Percentiles rank a stretch among this genome's conserved stretches.
These are phyloP conservation scores for Thamnophis sirtalis DNA, from an alignment of 2,113 vertebrate species.

Conservation along the genomic window DNA sequence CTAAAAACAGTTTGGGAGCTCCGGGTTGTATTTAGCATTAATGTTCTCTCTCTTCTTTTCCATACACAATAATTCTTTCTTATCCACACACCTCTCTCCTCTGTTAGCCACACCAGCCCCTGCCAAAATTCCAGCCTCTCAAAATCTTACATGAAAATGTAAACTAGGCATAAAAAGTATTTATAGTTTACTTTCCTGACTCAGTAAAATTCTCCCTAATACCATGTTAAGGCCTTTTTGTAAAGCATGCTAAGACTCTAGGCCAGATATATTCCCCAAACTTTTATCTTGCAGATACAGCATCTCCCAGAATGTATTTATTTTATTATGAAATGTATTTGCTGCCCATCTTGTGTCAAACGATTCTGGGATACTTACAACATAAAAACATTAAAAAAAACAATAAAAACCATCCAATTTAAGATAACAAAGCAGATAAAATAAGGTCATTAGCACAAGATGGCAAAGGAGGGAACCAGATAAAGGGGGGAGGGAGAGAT, in stretches of 20 bases:
- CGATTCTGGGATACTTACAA: background rate
- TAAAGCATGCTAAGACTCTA: background rate
- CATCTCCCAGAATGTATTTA: background rate
- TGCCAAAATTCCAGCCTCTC: background rate
- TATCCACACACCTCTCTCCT: background rate
- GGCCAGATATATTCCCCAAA: background rate
- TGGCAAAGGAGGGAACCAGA: background rate
- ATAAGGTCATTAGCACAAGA: background rate
- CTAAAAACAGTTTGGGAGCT: background rate
- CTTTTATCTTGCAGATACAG: background rate
- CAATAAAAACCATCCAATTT: background rate
- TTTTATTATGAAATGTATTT: background rate
- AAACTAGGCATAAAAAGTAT: background rate
- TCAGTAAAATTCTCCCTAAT: background rate
- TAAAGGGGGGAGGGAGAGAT: background rate
- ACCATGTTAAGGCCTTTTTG: background rate
- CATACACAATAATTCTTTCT: background rate
- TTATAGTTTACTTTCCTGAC: background rate
- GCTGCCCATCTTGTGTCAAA: background rate
- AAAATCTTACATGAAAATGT: background rate
- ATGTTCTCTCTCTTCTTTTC: background rate
- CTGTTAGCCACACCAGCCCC: background rate
- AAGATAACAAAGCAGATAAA: background rate
- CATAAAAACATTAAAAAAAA: background rate
- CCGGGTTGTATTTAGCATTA: background rate